Evolutionary conservation across 2,888 invertebrate genomes (phyloP), one percentile per base, ranked within the genome.

Genomic region (Fragum sueziense): DNA sequence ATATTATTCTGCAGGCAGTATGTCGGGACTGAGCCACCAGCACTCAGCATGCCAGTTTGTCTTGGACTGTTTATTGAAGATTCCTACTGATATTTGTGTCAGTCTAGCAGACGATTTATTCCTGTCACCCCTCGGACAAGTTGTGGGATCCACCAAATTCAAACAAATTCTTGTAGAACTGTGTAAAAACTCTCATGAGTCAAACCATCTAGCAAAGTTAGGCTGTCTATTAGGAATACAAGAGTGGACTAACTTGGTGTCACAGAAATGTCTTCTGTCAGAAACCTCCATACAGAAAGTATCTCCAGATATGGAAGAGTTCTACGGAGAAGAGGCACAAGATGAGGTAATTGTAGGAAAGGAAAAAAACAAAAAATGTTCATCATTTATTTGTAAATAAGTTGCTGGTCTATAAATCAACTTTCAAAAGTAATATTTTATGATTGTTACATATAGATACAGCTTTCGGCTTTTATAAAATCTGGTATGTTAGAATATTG

Each of bases 41-140:
- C 22, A 65, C 41, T 37, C 65, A 25, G 65, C 65, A 14, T 65
- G 41, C 65, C 71, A 80, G 74, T 92, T 92, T 88, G 89, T 91
- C 0, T 80, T 90, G 22, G 75, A 87, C n/a, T 91, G 91, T 76
- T 80, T 92, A 37, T 70, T 87, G 14, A 70, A 62, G n/a, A 81
- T 92, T 51, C 92, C 92, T 6, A 82, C 88, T 34, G 79, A 88
- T 33, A 88, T 89, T 41, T 87, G 89, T 82, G 84, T 87, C 7
- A 84, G 89, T 25, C 68, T 90, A 7, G 91, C 90, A 41, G 88
- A 88, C 73, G 87, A 91, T 88, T 89, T 92, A 25, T 91, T 92
- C 74, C 86, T 93, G 52, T 90, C 91, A 47, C 91, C 92, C 0
- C 82, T 93, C 47, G 91, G 90, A 25, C 86, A 90, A 31, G 90